Evolutionary conservation across 2,888 invertebrate species (phyloP).

Genomic region (Balanococcus diminutus): DNA sequence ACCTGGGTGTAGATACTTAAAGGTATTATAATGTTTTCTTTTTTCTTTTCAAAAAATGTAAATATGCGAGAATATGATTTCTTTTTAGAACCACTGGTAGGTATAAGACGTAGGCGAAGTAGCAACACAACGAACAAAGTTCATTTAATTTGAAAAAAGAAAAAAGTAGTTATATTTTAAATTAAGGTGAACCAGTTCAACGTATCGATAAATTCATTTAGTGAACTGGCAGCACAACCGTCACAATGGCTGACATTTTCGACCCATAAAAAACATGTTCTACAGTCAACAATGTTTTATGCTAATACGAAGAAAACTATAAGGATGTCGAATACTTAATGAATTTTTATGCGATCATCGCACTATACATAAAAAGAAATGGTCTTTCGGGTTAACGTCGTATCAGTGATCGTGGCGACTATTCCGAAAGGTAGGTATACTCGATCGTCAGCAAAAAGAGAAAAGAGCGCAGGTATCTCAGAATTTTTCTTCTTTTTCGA

Average conservation of each 20-base stretch:
- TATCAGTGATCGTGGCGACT: neutral
- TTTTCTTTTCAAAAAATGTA: neutral
- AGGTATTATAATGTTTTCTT: too few species aligned
- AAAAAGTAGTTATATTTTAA: conserved; percentile 29
- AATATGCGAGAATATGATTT: neutral
- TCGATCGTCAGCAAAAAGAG: too few species aligned
- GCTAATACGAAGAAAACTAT: conserved; percentile 44
- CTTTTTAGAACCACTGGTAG: conserved; percentile 27
- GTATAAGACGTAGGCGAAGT: conserved; percentile 1
- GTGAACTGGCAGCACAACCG: conserved; percentile 26
- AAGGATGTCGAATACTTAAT: conserved; percentile 46
- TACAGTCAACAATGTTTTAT: conserved; percentile 51
- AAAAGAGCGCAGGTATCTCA: too few species aligned
- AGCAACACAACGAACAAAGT: conserved; percentile 32
- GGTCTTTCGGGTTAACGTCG: neutral
- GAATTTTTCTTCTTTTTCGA: too few species aligned
- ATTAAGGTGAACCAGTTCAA: conserved; percentile 54
- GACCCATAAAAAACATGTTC: conserved; percentile 44
- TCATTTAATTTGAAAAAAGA: conserved; percentile 23
- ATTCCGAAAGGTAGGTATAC: too few species aligned
- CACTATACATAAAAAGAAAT: neutral
- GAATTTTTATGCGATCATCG: conserved; percentile 38
- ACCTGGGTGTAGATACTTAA: too few species aligned
- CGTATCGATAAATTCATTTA: conserved; percentile 49
- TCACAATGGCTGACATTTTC: conserved; percentile 54